phyloP scores from a whole-genome alignment of 2,888 invertebrate species.

The Ormia ochracea region DNA sequence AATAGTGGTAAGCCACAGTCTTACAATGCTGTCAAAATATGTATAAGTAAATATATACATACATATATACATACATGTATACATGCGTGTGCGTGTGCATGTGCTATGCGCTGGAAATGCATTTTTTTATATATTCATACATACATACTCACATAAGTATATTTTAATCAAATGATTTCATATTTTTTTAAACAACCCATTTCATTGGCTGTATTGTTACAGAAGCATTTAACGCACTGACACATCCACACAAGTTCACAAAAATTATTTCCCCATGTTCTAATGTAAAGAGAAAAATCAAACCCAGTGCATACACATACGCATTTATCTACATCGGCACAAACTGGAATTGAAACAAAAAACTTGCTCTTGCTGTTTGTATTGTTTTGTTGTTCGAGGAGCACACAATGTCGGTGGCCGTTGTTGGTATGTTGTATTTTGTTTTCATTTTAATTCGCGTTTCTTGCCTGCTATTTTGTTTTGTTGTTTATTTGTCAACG shows the following conservation, averaged over 20 bases:
- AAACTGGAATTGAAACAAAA: conserved; percentile 49
- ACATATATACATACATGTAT: too few relatives aligned
- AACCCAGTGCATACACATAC: background rate
- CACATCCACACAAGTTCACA: conserved; percentile 39
- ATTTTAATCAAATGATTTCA: conserved; percentile 25
- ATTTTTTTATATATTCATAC: background rate
- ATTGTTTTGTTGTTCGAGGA: conserved; percentile 19
- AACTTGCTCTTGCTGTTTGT: conserved; percentile 29
- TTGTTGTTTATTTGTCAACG: conserved; percentile 65
- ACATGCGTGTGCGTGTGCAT: too few relatives aligned
- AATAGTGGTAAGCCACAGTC: conserved; percentile 66
- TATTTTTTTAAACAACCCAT: conserved; percentile 64
- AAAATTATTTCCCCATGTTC: conserved; percentile 55
- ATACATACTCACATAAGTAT: background rate
- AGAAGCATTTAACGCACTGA: conserved; percentile 51
- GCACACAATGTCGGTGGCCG: conserved; percentile 1
- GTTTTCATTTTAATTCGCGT: conserved; percentile 48
- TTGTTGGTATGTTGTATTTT: conserved; percentile 22
- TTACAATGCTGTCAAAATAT: conserved; percentile 62
- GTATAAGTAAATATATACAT: conserved; percentile 32
- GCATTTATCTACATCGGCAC: conserved; percentile 1
- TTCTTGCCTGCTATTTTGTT: conserved; percentile 29
- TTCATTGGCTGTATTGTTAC: conserved; percentile 72
- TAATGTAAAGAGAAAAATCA: background rate
- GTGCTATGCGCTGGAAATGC: too few relatives aligned